Conservation (phyloP, 2,888 invertebrate genomes). For the Graphium colonna region DNA sequence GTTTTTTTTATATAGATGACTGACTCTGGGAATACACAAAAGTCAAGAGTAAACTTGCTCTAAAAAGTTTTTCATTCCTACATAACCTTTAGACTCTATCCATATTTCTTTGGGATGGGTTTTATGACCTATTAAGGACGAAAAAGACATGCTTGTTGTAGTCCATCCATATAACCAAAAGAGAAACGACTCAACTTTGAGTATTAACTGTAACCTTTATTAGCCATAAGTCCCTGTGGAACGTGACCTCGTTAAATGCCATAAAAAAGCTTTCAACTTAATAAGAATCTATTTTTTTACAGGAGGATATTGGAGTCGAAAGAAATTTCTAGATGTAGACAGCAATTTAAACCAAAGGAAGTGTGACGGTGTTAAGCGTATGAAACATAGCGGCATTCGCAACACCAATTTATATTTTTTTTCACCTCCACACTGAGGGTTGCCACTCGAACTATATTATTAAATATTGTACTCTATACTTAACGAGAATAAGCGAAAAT, state of each 20-base stretch:
- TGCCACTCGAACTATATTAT: no score
- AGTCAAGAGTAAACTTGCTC: no score
- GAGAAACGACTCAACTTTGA: background rate
- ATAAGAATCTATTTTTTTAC: background rate
- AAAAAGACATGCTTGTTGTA: background rate
- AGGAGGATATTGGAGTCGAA: conserved; percentile 9
- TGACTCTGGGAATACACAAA: no score
- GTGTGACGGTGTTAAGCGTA: conserved; percentile 2
- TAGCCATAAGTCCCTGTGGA: background rate
- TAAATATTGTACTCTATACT: no score
- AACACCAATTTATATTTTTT: conserved; percentile 10
- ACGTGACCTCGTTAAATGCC: background rate
- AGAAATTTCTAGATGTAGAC: conserved; percentile 1
- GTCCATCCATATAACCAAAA: background rate
- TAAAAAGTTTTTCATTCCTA: no score
- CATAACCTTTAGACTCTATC: no score
- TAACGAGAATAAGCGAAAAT: no score
- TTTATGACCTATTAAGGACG: no score
- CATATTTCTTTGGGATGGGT: no score
- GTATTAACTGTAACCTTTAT: background rate
- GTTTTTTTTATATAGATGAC: no score
- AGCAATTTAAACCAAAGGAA: conserved; percentile 6
- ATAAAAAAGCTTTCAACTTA: conserved; percentile 16
- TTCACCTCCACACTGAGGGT: background rate
- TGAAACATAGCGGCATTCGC: conserved; percentile 10